Evolutionary conservation across 2,797 vertebrate genomes (phyloP).

Genomic region (Chelon auratus): DNA sequence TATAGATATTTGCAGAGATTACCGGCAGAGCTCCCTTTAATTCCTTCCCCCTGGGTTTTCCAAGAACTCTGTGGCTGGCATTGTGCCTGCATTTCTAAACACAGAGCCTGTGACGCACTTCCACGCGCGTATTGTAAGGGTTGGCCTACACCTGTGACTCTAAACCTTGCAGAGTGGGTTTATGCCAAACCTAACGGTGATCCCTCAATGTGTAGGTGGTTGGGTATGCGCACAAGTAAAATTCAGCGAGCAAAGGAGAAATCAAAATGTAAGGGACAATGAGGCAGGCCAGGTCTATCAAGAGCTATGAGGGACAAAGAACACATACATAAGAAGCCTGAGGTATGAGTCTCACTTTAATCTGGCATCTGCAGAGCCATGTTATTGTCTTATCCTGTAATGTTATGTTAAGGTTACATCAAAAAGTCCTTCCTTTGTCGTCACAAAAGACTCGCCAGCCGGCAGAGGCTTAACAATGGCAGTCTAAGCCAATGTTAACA

Average conservation of each 20-base stretch:
- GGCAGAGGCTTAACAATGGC: constrained; percentile 75
- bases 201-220: constrained; percentile 31
- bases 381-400: constrained; percentile 45
- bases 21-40: constrained; percentile 43
- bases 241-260: constrained; percentile 2
- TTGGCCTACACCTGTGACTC: constrained; percentile 74
- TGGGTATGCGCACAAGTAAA: constrained; percentile 14
- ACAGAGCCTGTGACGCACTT: constrained; percentile 73
- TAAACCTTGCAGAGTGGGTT: constrained; percentile 54
- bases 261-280: constrained; percentile 7
- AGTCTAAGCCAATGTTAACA: constrained; percentile 83
- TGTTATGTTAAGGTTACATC: constrained; percentile 57
- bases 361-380: constrained; percentile 11
- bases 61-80: constrained; percentile 72
- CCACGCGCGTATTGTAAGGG: constrained; percentile 52
- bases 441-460: constrained; percentile 65
- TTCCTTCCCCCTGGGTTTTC: constrained; percentile 64
- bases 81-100: constrained; percentile 76
- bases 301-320: not conserved
- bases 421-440: constrained; percentile 62
- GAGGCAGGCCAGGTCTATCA: not conserved
- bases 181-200: constrained; percentile 55
- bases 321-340: not conserved
- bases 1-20: constrained; percentile 46
- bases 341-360: constrained; percentile 7